Evolutionary conservation across 2,888 invertebrate species (phyloP).

Genomic region (Dorcus hopei): DNA sequence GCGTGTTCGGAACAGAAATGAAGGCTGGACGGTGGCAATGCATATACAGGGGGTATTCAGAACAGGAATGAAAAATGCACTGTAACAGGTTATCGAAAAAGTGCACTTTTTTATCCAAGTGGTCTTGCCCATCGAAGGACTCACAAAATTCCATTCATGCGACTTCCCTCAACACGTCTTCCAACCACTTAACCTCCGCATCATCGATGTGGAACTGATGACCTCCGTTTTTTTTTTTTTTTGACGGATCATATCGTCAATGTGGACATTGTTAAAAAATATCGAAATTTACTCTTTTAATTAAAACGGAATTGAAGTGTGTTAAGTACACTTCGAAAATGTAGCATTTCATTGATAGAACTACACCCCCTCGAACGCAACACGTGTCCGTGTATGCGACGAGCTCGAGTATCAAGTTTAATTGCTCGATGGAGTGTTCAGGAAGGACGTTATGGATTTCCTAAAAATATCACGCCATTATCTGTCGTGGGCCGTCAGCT

Average conservation of each 20-base stretch:
- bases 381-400: neutral
- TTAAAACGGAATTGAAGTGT: neutral
- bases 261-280: neutral
- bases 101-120: no score
- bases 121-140: no score
- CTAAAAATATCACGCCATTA: slow-evolving; percentile 17
- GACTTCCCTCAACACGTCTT: neutral
- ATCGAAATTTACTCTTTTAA: neutral
- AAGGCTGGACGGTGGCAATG: no score
- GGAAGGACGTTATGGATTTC: slow-evolving; percentile 8
- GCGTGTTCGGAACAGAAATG: no score
- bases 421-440: slow-evolving; percentile 15
- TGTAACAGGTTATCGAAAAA: no score
- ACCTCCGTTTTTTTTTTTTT: neutral
- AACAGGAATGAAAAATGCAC: no score
- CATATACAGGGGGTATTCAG: no score
- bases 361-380: no score
- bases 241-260: neutral
- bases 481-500: neutral
- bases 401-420: neutral
- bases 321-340: no score
- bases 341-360: neutral
- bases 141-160: no score
- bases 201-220: no score
- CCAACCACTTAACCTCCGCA: no score